A percentile compares a stretch with the other conserved stretches of the same genome.
Conservation (phyloP, 2,888 invertebrate species). For the Gibbula magus region DNA sequence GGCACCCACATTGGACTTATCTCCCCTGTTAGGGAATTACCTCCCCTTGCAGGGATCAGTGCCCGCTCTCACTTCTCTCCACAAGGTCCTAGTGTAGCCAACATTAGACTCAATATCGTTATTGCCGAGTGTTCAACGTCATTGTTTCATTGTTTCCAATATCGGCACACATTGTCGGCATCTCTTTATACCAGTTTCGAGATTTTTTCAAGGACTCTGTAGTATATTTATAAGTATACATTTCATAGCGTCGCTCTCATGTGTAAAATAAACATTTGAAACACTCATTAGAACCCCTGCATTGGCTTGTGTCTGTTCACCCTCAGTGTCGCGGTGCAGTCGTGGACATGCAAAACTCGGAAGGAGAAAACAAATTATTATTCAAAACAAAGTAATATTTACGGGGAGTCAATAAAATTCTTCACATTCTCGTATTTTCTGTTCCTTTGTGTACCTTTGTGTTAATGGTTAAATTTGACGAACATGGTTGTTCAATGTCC, state of each 20-base stretch:
- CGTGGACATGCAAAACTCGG: too few species aligned
- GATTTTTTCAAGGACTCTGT: not conserved
- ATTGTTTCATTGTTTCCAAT: not conserved
- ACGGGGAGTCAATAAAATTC: too few species aligned
- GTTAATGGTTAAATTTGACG: too few species aligned
- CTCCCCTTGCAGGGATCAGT: not conserved
- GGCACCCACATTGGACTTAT: not conserved
- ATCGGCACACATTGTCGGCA: not conserved
- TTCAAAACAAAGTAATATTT: too few species aligned
- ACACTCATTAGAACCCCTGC: not conserved
- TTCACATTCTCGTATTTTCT: not conserved
- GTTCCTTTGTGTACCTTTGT: too few species aligned
- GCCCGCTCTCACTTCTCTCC: not conserved
- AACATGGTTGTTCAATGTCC: too few species aligned
- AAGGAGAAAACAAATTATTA: too few species aligned
- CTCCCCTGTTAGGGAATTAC: not conserved
- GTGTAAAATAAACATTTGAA: conserved; percentile 1
- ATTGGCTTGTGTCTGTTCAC: too few species aligned
- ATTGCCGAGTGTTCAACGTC: not conserved
- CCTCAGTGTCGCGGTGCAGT: too few species aligned
- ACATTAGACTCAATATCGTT: not conserved
- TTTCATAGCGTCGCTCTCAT: not conserved
- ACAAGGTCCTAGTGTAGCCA: not conserved
- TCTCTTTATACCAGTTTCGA: not conserved
- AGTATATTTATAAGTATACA: conserved; percentile 3